Evolutionary conservation across 2,888 invertebrate species (phyloP).

Genomic region (Polyommatus iphigenia): DNA sequence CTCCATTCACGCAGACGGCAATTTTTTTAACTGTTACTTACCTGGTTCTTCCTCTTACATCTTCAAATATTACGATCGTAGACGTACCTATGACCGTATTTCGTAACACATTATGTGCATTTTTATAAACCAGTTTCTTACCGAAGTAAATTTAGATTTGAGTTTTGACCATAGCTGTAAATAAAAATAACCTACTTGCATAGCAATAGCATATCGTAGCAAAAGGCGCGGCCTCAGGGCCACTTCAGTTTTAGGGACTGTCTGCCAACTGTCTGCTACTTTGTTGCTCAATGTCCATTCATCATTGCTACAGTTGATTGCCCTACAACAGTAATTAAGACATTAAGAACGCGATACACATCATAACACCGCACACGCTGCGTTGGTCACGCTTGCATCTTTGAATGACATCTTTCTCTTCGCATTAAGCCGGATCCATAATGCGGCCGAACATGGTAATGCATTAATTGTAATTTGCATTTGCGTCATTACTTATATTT

Average conservation of each 20-base stretch:
- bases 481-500: conserved; percentile 24
- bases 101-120: neutral
- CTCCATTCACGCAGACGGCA: too few relatives aligned
- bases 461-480: conserved; percentile 53
- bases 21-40: too few relatives aligned
- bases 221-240: too few relatives aligned
- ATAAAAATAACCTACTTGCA: too few relatives aligned
- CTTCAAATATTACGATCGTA: neutral
- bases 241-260: too few relatives aligned
- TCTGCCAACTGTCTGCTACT: neutral
- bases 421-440: conserved; percentile 44
- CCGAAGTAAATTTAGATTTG: neutral
- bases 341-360: conserved; percentile 68
- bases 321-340: conserved; percentile 63
- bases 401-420: conserved; percentile 51
- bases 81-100: neutral
- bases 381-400: conserved; percentile 66
- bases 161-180: too few relatives aligned
- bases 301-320: neutral
- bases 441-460: conserved; percentile 54
- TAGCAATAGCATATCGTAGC: too few relatives aligned
- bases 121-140: neutral
- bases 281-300: neutral
- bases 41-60: too few relatives aligned
- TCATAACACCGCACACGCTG: conserved; percentile 66